Percentiles rank a stretch among this genome's conserved stretches.
Conservation (phyloP, 2,797 vertebrate species). For the Thunnus albacares region DNA sequence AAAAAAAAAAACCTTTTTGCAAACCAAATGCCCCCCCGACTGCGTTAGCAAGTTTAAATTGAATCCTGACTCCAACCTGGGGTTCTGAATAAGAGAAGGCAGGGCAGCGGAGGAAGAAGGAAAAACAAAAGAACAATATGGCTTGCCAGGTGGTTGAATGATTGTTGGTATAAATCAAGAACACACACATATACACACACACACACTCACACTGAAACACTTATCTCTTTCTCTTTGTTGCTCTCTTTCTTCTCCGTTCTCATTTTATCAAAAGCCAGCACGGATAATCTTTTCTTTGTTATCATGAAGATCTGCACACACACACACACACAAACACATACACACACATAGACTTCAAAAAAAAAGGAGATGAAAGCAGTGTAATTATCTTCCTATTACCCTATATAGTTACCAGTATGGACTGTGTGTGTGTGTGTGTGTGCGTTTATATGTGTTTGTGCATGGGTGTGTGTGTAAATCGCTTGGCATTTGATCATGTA, state of each 20-base stretch:
- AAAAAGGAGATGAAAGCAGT: constrained; percentile 17
- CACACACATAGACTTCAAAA: neutral
- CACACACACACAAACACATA: constrained; percentile 7
- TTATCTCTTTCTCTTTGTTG: neutral
- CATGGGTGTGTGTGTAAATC: neutral
- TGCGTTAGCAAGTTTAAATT: constrained; percentile 11
- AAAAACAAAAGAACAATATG: neutral
- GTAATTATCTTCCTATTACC: constrained; percentile 31
- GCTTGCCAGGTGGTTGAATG: neutral
- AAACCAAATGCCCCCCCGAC: constrained; percentile 27
- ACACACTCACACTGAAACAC: constrained; percentile 1
- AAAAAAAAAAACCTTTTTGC: neutral
- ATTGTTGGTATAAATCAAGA: neutral
- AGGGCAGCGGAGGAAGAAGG: neutral
- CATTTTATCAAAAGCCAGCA: neutral
- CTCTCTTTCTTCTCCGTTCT: neutral
- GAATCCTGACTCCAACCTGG: neutral
- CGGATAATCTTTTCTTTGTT: neutral
- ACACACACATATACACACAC: constrained; percentile 1
- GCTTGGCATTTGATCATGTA: constrained; percentile 18
- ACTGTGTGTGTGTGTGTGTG: constrained; percentile 15
- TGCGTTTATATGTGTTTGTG: constrained; percentile 1
- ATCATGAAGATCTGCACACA: neutral
- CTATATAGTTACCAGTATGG: neutral
- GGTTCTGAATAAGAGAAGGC: neutral